phyloP scores from a whole-genome alignment of 2,888 invertebrate genomes.

The Octodonta nipae region DNA sequence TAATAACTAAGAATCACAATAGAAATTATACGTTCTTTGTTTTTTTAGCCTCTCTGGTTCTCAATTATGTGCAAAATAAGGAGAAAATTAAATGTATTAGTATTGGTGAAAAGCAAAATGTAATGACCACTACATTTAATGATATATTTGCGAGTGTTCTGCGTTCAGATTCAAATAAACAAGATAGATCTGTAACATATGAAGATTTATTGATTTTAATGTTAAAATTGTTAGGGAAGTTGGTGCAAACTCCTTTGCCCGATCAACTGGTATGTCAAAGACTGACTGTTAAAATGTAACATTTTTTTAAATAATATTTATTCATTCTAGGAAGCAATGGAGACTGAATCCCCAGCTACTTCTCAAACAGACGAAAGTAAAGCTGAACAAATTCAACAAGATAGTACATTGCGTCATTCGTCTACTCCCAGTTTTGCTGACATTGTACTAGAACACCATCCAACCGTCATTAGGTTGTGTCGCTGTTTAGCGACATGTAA shows the following conservation, averaged over 20 bases:
- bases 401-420: conserved; percentile 9
- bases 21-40: background rate
- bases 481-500: conserved; percentile 66
- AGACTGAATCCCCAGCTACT: conserved; percentile 34
- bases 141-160: conserved; percentile 64
- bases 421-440: conserved; percentile 56
- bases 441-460: conserved; percentile 57
- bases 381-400: conserved; percentile 47
- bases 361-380: conserved; percentile 78
- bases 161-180: conserved; percentile 46
- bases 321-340: conserved; percentile 32
- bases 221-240: conserved; percentile 47
- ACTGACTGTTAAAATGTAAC: background rate
- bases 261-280: conserved; percentile 25
- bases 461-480: conserved; percentile 72
- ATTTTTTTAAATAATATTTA: no score
- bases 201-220: conserved; percentile 59
- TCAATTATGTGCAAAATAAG: conserved; percentile 41
- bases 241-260: conserved; percentile 49
- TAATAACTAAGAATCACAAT: background rate
- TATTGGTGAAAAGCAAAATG: conserved; percentile 38
- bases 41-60: conserved; percentile 32
- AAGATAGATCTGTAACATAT: conserved; percentile 54
- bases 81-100: conserved; percentile 44
- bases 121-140: conserved; percentile 49